Percentiles rank a stretch among this genome's conserved stretches.
These are phyloP conservation scores for Cantharis rustica DNA, from an alignment of 2,888 invertebrate genomes.

Conservation along the genomic window DNA sequence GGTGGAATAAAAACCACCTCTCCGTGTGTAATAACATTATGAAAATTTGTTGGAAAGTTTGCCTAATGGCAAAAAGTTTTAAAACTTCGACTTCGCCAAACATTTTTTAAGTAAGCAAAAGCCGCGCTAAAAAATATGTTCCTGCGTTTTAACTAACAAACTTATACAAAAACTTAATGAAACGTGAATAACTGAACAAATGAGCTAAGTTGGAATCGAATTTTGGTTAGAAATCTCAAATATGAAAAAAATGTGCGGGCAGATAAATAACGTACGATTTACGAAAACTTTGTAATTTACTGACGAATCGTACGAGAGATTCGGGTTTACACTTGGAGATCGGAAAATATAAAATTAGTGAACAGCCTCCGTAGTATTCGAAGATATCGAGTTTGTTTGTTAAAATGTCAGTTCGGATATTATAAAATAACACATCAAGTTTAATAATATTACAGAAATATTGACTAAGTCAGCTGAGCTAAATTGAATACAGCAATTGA, in stretches of 20 bases:
- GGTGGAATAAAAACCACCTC: neutral
- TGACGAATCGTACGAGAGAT: no score
- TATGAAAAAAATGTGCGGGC: neutral
- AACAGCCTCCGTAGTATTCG: no score
- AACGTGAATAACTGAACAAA: neutral
- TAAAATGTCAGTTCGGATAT: neutral
- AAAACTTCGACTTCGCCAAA: neutral
- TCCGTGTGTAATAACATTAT: neutral
- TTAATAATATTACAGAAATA: neutral
- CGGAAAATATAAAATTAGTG: no score
- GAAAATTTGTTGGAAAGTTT: neutral
- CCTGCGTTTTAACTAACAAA: neutral
- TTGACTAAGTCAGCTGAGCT: neutral
- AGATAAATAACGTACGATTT: neutral
- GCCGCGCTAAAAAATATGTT: neutral
- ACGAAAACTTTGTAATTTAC: neutral
- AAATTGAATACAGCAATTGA: neutral
- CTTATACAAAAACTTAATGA: neutral
- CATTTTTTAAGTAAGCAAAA: neutral
- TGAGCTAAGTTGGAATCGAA: neutral
- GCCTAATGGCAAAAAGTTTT: neutral
- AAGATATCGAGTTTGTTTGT: neutral
- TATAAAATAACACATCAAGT: neutral
- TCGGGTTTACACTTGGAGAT: no score
- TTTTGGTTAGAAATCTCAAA: neutral